Percentiles rank a stretch among this genome's conserved stretches.
phyloP scores from a whole-genome alignment of 2,888 invertebrate genomes.

The Agrypnus murinus region DNA sequence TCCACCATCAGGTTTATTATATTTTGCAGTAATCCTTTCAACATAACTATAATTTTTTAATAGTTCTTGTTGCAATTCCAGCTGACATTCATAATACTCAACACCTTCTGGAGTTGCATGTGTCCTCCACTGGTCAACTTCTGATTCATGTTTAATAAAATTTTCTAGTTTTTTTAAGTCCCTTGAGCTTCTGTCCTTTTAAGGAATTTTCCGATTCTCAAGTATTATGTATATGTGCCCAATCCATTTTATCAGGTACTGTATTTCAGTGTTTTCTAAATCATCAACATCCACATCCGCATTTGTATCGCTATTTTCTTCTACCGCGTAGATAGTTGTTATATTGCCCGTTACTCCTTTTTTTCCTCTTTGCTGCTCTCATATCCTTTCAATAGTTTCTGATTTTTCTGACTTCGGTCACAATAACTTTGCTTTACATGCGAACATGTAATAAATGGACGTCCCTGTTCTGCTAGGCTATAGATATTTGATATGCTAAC shows the following conservation, averaged over 20 bases:
- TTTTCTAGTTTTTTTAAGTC: constrained; percentile 97
- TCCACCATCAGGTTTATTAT: constrained; percentile 82
- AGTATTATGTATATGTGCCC: constrained; percentile 99
- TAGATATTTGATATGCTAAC: too few species aligned
- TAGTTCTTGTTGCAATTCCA: constrained; percentile 93
- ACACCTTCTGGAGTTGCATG: constrained; percentile 96
- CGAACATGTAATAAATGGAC: too few species aligned
- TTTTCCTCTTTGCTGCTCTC: constrained; percentile 89
- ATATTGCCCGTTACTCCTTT: constrained; percentile 96
- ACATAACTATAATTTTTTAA: constrained; percentile 92
- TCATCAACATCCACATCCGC: constrained; percentile 80
- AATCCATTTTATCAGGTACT: constrained; percentile 98
- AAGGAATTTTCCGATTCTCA: constrained; percentile 96
- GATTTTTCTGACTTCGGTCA: too few species aligned
- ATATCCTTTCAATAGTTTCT: constrained; percentile 94
- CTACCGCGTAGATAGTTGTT: constrained; percentile 95
- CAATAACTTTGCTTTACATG: too few species aligned
- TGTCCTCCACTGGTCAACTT: constrained; percentile 88
- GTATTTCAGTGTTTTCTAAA: constrained; percentile 84
- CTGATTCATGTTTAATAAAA: constrained; percentile 92
- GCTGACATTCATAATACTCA: constrained; percentile 97
- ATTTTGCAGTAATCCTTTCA: constrained; percentile 89
- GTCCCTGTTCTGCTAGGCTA: too few species aligned
- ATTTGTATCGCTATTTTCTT: constrained; percentile 96
- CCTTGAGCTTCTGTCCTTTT: constrained; percentile 93